phyloP scores from a whole-genome alignment of 92 coral and sea anemone genomes.

The Umimayanthus kanabou region DNA sequence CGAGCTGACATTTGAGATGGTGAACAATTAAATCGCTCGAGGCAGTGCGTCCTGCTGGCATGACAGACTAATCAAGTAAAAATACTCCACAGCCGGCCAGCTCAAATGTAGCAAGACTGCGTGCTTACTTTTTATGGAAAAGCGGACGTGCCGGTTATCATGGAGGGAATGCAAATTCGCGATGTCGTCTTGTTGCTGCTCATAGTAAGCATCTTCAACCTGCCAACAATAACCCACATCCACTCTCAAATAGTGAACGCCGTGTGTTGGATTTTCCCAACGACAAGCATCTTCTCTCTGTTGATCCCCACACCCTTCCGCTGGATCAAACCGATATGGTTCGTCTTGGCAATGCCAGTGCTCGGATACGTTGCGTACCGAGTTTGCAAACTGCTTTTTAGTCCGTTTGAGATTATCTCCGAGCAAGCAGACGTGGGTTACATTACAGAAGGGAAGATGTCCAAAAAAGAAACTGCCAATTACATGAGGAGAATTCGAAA shows the following conservation, averaged over 20 bases:
- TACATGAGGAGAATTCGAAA: conserved; percentile 61
- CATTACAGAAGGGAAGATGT: conserved; percentile 61
- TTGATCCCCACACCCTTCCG: conserved; percentile 2
- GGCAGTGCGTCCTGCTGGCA: no score
- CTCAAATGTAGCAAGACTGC: no score
- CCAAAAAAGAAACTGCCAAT: conserved; percentile 79
- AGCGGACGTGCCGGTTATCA: neutral
- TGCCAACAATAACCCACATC: conserved; percentile 27
- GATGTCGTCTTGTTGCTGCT: conserved; percentile 1
- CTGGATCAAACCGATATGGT: conserved; percentile 14
- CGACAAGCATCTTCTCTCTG: neutral
- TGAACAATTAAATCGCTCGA: no score
- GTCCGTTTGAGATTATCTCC: conserved; percentile 71
- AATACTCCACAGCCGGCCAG: no score
- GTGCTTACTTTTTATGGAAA: no score
- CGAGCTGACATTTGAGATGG: no score
- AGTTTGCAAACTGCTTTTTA: conserved; percentile 68
- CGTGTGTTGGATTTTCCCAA: conserved; percentile 1
- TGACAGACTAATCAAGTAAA: no score
- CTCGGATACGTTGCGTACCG: conserved; percentile 44
- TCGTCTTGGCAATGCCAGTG: neutral
- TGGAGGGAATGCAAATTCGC: conserved; percentile 22
- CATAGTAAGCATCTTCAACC: conserved; percentile 26
- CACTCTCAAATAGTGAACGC: neutral
- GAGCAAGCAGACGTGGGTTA: conserved; percentile 79